Evolutionary conservation across 1,140 invertebrate genomes (phyloP), one percentile per base, ranked within the genome.

Genomic region (Cryptotermes secundus): DNA sequence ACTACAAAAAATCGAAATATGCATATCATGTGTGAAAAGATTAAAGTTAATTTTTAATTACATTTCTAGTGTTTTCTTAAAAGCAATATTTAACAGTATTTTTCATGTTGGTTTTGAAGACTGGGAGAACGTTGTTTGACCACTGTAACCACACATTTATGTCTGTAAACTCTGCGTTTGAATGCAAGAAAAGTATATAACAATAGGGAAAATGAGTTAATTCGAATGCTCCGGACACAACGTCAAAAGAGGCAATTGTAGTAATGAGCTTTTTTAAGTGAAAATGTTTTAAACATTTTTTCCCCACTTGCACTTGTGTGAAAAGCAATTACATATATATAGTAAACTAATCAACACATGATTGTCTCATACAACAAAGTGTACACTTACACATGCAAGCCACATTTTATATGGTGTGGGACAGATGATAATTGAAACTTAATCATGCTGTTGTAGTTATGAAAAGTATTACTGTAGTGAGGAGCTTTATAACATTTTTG

Each of bases 81-180:
- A 72, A 72, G 59, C 59, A 72, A 72, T 72, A 72, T 72, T 26
- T 72, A 72, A 72, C 59, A 72, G 59, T 72, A 72, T 72, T 72
- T 72, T 72, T 72, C 26, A 31, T 72, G 59, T 72, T 72, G 59
- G 59, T 72, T 72, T 72, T 31, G 24, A 59, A 59, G 53, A 59
- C 53, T 59, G 59, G 59, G 26, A 72, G 59, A 72, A 31, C 59
- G 31, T 31, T 72, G 59, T 72, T 72, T 72, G 59, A 72, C 59
- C 59, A 72, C 59, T 31, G 59, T n/a, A 31, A 72, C 14, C 59
- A 26, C 59, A 72, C 59, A 72, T n/a, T 72, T 59, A 19, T 72
- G 59, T 72, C 59, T 72, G n/a, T 72, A 72, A 49, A 31, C n/a
- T 72, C 26, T 72, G 59, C n/a, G 26, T 72, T n/a, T 72, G 59